A percentile compares a stretch with the other conserved stretches of the same genome.
Evolutionary conservation across 1,140 invertebrate genomes (phyloP).

Genomic region (Drosophila tani): DNA sequence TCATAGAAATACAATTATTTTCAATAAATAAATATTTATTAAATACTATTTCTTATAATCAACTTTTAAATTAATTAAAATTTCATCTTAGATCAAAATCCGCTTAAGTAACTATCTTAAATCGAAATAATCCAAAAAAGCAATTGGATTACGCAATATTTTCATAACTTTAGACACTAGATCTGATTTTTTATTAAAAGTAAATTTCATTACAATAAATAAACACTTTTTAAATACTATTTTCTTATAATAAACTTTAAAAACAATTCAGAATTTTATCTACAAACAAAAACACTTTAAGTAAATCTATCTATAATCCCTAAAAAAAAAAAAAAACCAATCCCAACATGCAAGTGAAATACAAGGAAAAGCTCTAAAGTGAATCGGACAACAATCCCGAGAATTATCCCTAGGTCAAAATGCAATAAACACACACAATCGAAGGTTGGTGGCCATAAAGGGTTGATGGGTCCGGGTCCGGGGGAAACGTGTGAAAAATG

Average conservation of each 20-base stretch:
- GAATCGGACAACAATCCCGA: constrained; percentile 25
- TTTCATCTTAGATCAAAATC: background rate
- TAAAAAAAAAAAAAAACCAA: constrained; percentile 4
- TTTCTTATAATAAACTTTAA: background rate
- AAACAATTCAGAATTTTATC: background rate
- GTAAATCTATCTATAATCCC: constrained; percentile 11
- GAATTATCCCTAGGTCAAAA: constrained; percentile 42
- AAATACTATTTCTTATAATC: background rate
- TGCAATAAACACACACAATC: constrained; percentile 36
- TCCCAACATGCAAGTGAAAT: constrained; percentile 10
- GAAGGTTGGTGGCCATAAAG: background rate
- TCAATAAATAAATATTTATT: background rate
- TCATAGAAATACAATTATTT: background rate
- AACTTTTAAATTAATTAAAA: background rate
- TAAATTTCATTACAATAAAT: background rate
- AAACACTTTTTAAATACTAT: background rate
- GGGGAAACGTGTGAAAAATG: constrained; percentile 24
- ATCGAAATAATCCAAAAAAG: constrained; percentile 3
- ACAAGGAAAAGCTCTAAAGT: constrained; percentile 24
- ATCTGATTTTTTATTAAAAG: background rate
- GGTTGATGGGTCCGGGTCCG: background rate
- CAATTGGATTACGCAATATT: background rate
- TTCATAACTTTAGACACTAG: background rate
- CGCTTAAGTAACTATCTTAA: constrained; percentile 14
- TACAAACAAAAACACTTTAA: background rate